phyloP scores from a whole-genome alignment of 2,113 vertebrate genomes.

The Progne subis region DNA sequence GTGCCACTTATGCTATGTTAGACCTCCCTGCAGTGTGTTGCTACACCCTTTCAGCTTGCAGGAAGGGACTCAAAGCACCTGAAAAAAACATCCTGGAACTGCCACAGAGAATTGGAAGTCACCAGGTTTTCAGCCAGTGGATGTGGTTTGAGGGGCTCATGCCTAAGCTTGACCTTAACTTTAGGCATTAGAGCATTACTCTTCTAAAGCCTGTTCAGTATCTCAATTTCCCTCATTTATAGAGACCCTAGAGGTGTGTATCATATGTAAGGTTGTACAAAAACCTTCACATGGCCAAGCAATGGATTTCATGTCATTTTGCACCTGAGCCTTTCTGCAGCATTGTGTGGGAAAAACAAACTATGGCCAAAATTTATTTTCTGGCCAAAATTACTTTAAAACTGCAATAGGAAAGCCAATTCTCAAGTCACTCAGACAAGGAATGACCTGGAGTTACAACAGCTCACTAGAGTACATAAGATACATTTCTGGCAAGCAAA shows the following conservation, averaged over 20 bases:
- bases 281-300: not conserved
- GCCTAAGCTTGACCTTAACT: not conserved
- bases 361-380: too few species aligned
- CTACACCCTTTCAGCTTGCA: not conserved
- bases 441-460: not conserved
- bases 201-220: not conserved
- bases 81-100: not conserved
- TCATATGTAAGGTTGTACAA: not conserved
- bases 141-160: not conserved
- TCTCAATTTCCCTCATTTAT: not conserved
- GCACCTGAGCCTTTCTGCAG: not conserved
- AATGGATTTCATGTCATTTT: not conserved
- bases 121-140: not conserved
- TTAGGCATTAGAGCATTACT: not conserved
- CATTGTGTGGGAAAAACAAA: not conserved
- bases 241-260: not conserved
- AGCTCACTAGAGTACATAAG: not conserved
- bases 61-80: not conserved
- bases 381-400: not conserved
- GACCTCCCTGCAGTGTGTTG: accelerated
- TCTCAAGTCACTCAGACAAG: not conserved
- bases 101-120: not conserved
- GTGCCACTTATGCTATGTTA: accelerated
- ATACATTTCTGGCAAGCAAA: not conserved
- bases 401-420: not conserved